A percentile compares a stretch with the other conserved stretches of the same genome.
These are phyloP conservation scores for Acanthoscelides obtectus DNA, from an alignment of 2,888 invertebrate species.

Conservation along the genomic window DNA sequence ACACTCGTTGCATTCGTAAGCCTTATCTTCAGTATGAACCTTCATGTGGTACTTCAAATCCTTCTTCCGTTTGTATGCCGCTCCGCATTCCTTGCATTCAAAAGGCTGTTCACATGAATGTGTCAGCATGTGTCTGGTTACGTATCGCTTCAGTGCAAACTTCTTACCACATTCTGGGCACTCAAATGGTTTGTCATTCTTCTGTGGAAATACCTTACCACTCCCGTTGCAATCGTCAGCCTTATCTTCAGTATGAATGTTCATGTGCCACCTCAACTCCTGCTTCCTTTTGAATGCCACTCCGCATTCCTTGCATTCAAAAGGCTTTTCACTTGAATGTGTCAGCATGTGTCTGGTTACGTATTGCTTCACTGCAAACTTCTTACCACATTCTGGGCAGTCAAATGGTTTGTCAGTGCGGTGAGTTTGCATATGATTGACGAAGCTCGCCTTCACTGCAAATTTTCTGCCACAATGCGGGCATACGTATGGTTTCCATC, in stretches of 20 bases:
- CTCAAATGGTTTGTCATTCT: no score
- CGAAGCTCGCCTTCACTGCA: conserved; percentile 42
- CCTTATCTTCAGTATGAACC: conserved; percentile 58
- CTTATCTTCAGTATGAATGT: conserved; percentile 59
- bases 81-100: conserved; percentile 37
- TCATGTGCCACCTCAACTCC: conserved; percentile 56
- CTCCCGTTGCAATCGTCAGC: no score
- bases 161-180: conserved; percentile 50
- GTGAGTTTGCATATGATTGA: conserved; percentile 33
- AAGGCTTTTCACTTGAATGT: conserved; percentile 49
- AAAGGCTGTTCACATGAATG: conserved; percentile 42
- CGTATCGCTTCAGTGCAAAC: conserved; percentile 46
- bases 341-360: conserved; percentile 40
- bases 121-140: conserved; percentile 36
- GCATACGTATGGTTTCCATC: conserved; percentile 48
- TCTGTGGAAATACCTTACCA: no score
- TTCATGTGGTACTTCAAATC: conserved; percentile 58
- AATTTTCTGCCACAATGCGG: conserved; percentile 50
- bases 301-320: conserved; percentile 37
- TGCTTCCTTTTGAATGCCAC: conserved; percentile 53
- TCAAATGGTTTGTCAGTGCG: conserved; percentile 42
- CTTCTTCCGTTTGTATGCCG: conserved; percentile 53
- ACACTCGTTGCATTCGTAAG: no score
- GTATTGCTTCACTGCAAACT: conserved; percentile 39
- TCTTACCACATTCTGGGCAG: conserved; percentile 39